phyloP scores from a whole-genome alignment of 2,113 vertebrate genomes.

The Leucopsar rothschildi region DNA sequence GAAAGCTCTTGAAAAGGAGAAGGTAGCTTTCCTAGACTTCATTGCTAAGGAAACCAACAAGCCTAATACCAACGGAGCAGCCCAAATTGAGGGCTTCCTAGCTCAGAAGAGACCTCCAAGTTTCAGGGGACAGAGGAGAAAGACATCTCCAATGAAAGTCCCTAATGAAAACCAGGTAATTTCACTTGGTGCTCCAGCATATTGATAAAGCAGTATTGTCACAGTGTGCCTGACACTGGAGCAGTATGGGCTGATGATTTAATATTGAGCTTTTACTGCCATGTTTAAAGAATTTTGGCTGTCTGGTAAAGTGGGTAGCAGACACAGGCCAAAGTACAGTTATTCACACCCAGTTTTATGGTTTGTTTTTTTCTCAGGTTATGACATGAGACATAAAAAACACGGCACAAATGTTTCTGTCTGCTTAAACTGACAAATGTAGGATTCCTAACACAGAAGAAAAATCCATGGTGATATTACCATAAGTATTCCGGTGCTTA shows the following conservation, averaged over 20 bases:
- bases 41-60: background rate
- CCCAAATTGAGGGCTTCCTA: background rate
- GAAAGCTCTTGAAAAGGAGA: background rate
- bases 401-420: background rate
- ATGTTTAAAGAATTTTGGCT: slow-evolving; percentile 24
- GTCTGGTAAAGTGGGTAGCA: background rate
- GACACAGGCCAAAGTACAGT: slow-evolving; percentile 11
- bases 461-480: background rate
- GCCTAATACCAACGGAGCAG: background rate
- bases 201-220: background rate
- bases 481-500: background rate
- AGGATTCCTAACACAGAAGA: background rate
- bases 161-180: background rate
- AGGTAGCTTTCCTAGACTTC: background rate
- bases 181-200: accelerated
- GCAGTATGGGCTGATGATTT: background rate
- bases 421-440: background rate
- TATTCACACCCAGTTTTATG: slow-evolving; percentile 49
- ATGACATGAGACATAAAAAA: background rate
- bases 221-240: background rate
- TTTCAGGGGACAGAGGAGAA: background rate
- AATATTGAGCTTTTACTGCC: background rate
- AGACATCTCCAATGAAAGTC: background rate
- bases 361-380: slow-evolving; percentile 35
- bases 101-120: background rate